Base-by-base conservation (phyloP, 2,888 invertebrate genomes). In the Volucella inflata region DNA sequence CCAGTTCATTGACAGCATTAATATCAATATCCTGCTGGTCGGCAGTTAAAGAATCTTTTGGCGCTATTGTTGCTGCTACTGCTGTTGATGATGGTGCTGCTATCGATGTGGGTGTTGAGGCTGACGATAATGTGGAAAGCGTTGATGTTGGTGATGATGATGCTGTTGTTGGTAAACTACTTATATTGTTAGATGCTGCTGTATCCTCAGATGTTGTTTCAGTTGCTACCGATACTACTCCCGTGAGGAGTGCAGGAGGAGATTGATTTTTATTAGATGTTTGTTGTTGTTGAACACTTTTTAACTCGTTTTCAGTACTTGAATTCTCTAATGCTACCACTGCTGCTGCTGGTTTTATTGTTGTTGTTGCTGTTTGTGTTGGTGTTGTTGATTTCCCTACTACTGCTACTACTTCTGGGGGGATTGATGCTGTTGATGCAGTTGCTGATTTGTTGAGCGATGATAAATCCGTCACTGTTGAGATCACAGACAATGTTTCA, bases 141-240 rank as follows among this genome's bases (percentile, higher is more conserved):
- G 82, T 85, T n/a, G 83, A 76, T 62, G 75, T 79, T 17, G 81
- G 75, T 30, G 78, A 91, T 40, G 87, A 80, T 21, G 83, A 74
- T 62, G 84, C 77, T 48, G 82, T 68, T 59, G 77, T 48, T 10
- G 84, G 67, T 67, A 72, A 60, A 72, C 80, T 76, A 70, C 44
- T 83, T 51, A 50, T 87, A 51, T 78, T 83, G 48, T 76, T 80
- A 55, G 87, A 71, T 60, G 51, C 65, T 71, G 70, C 67, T 50
- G 70, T 57, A 17, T 77, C 68, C 40, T 78, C 78, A 9, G 36
- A 10, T 55, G 74, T 16, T 53, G 67, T 64, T 81, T 76, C 80
- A 64, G 78, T 70, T 78, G 64, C 50, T 64, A 67, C 68, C 62
- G 83, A 62, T 79, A 74, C 11, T 67, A 60, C 62, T 84, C 70